A percentile compares a stretch with the other conserved stretches of the same genome.
Evolutionary conservation across 2,797 vertebrate genomes (phyloP).

Genomic region (Tangara arthus): DNA sequence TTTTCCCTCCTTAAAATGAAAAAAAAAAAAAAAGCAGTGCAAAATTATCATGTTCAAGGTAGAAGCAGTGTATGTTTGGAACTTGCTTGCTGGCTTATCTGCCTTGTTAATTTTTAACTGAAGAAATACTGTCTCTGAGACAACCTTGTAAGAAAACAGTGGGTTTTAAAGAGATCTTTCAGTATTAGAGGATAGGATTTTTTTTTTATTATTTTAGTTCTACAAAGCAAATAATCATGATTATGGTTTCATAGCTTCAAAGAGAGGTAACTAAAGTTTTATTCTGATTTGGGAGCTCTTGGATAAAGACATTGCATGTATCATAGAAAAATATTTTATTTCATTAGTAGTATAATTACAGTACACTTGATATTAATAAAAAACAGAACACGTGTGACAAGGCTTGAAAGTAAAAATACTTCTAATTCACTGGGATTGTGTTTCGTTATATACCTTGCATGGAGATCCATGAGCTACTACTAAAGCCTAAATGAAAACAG

Average conservation of each 20-base stretch:
- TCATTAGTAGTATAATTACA: neutral
- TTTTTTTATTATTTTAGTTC: neutral
- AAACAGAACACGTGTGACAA: fast-evolving
- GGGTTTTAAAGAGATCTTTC: neutral
- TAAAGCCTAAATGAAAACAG: neutral
- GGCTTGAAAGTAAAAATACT: neutral
- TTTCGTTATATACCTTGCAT: neutral
- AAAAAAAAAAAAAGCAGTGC: neutral
- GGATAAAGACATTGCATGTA: neutral
- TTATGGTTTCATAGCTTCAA: neutral
- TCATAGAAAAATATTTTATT: neutral
- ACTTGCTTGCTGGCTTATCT: neutral
- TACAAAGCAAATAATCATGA: neutral
- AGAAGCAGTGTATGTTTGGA: neutral
- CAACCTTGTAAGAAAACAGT: neutral
- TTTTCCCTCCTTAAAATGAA: neutral
- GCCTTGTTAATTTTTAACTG: neutral
- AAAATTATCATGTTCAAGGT: neutral
- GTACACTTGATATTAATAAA: neutral
- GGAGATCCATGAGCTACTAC: neutral
- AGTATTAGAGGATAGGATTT: neutral
- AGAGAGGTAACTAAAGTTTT: neutral
- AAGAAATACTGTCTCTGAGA: neutral
- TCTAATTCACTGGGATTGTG: neutral
- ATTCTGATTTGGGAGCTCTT: neutral